These are phyloP conservation scores for Antigone vipio DNA, from an alignment of 2,113 vertebrate species.

Conservation along the genomic window DNA sequence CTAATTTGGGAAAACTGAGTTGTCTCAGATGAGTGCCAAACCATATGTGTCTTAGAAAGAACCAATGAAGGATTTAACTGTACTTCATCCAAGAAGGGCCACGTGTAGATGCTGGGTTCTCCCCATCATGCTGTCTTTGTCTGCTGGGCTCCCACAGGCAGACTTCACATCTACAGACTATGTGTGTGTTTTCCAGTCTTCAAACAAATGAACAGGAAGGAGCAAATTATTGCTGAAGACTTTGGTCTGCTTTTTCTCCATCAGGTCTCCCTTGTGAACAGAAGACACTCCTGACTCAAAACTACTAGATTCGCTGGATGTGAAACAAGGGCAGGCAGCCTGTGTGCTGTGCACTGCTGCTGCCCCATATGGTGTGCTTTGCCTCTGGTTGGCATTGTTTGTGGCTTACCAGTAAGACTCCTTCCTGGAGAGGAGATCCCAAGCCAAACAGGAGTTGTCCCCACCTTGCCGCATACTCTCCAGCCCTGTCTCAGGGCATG, in stretches of 20 bases:
- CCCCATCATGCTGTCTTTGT: background rate
- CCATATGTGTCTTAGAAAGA: background rate
- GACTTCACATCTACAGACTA: background rate
- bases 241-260: background rate
- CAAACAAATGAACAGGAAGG: background rate
- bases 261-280: background rate
- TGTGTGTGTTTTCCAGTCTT: background rate
- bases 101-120: background rate
- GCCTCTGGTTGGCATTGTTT: background rate
- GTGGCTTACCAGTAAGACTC: background rate
- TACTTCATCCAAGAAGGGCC: background rate
- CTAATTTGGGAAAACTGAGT: background rate
- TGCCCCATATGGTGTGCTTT: fast-evolving
- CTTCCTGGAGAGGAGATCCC: background rate
- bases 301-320: fast-evolving
- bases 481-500: background rate
- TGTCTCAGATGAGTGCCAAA: background rate
- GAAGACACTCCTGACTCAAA: background rate
- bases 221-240: background rate
- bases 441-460: background rate
- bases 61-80: background rate
- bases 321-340: background rate
- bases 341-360: too few relatives aligned
- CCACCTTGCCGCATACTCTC: background rate
- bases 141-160: background rate